Evolutionary conservation across 2,888 invertebrate species (phyloP), one percentile per base, ranked within the genome.

Genomic region (Reticulitermes lucifugus): DNA sequence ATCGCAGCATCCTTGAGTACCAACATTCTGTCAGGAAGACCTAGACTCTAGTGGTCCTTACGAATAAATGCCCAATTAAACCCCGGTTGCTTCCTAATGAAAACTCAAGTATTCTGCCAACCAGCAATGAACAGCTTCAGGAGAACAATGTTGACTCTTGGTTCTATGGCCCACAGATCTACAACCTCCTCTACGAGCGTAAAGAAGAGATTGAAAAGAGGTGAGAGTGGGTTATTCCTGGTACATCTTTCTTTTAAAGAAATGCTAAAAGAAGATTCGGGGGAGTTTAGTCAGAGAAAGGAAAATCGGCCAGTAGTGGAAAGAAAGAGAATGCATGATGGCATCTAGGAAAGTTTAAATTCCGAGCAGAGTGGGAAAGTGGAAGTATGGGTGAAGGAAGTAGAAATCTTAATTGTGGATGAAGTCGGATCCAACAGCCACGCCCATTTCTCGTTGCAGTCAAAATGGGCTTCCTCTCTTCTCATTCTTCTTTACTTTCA

Each of bases 31-130:
- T 14, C 55, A 55, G 55, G 18, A 18, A 55, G 55, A 55, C 14
- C 55, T 55, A 18, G 18, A 18, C 5, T 70, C 29, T 70, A 70
- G 70, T 55, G 70, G 70, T 25, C 70, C 70, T 70, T 14, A 25
- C 70, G 14, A 70, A 70, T 70, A 70, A 70, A 70, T 70, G 70
- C 70, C 70, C 70, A 70, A 70, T 70, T 70, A 70, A 70, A n/a
- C 70, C 70, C 25, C 25, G 25, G 70, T 25, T 29, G 70, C 18
- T 25, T 70, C 25, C 70, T 70, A 70, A 70, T 70, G 70, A 70
- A 70, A 70, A 70, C 70, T 70, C 70, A 70, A 70, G 70, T 70
- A 9, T 7, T 70, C 70, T 70, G 25, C 70, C 25, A 25, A 25
- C 25, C 70, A 70, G n/a, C 25, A 70, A 25, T 70, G 70, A 70